Base-by-base conservation (phyloP, 2,797 vertebrate species). In the Pseudochaenichthys georgianus region DNA sequence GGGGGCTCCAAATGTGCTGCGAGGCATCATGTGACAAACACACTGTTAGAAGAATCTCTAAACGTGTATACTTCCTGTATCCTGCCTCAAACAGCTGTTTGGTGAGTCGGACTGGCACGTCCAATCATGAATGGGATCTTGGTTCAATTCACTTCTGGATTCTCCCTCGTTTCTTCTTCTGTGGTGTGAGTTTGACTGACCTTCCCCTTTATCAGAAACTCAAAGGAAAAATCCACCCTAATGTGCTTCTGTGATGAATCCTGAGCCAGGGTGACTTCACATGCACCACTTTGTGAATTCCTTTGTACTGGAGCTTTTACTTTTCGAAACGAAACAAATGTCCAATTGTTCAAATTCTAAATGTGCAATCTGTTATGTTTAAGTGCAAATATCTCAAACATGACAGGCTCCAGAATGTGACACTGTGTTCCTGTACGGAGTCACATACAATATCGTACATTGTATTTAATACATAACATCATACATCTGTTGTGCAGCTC, bases 191-290 rank as follows among this genome's bases (percentile, higher is more conserved):
- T 43, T 60, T 70, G 51, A 54, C 57, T 19, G 71, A 53, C 77
- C 79, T 64, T 54, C 74, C 53, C 9, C 81, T 73, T 43, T 43
- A 64, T 70, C 16, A 1, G 28, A n/a, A 48, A 47, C 54, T 58
- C 42, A 63, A 82, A 86, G 85, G 78, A 82, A 85, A 81, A 78
- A 68, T 77, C 69, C 70, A 66, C 72, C 69, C 74, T 28, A 46
- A 64, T 5, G 1, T 42, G 60, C 51, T 58, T 13, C 34, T 75
- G 50, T 51, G 12, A 70, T 48, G 47, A 65, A 38, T 51, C 15
- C 2, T 9, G 16, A 4, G 21, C 17, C 15, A 17, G 19, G 31
- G 13, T 41, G 43, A 55, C 13, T 21, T 42, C 34, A 38, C 60
- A 5, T 19, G 54, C n/a, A 60, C n/a, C 38, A 41, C 34, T n/a